These are phyloP conservation scores for Crocuta crocuta DNA, from an alignment of 2,113 vertebrate species.

Conservation along the genomic window DNA sequence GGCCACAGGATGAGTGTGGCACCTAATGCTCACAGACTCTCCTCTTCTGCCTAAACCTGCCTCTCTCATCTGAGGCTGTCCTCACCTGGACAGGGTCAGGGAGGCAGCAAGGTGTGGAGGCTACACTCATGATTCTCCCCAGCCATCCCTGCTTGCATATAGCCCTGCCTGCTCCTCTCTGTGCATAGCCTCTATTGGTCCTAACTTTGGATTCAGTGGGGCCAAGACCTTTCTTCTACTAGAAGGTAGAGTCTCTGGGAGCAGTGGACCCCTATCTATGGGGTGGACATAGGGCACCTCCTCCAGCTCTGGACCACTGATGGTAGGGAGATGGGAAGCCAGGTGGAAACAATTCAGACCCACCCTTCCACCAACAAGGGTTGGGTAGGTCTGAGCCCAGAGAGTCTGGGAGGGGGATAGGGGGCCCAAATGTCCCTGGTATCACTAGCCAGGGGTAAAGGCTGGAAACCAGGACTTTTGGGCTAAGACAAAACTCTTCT, in stretches of 20 bases:
- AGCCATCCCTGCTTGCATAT: rapidly evolving
- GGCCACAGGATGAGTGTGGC: neutral
- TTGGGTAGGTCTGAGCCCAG: neutral
- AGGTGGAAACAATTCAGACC: neutral
- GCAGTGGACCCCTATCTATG: neutral
- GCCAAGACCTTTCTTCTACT: neutral
- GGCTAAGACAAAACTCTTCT: neutral
- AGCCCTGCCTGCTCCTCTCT: neutral
- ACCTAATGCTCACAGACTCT: neutral
- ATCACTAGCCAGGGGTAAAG: neutral
- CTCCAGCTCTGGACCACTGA: neutral
- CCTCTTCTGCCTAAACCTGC: neutral
- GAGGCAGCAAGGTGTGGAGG: neutral
- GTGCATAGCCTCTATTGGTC: rapidly evolving
- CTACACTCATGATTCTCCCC: too few relatives aligned
- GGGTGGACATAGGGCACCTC: too few relatives aligned
- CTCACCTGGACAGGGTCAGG: neutral
- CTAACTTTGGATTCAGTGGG: neutral
- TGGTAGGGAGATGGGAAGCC: neutral
- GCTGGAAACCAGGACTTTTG: neutral
- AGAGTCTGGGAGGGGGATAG: neutral
- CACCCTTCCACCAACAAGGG: neutral
- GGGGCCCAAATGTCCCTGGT: neutral
- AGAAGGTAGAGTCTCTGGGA: neutral
- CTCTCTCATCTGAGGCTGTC: neutral